Percentiles rank a stretch among this genome's conserved stretches.
Evolutionary conservation across 2,888 invertebrate genomes (phyloP).

Genomic region (Cephus pygmeus): DNA sequence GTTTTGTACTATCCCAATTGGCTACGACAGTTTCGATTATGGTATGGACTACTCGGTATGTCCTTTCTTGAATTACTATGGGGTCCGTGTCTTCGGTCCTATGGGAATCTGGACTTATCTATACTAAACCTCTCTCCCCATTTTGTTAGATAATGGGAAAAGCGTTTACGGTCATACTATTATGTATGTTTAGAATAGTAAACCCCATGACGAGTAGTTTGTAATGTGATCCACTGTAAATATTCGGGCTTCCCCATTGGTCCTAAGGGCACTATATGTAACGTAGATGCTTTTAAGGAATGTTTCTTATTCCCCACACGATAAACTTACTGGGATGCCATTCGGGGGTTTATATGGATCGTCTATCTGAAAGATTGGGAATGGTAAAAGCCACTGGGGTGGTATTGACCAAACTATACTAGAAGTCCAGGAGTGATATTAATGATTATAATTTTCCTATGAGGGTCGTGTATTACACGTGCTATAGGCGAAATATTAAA

Average conservation of each 20-base stretch:
- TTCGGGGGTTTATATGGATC: background rate
- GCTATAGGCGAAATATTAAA: background rate
- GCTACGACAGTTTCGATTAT: background rate
- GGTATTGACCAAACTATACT: background rate
- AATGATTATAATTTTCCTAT: background rate
- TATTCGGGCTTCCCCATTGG: background rate
- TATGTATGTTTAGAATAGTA: constrained; percentile 17
- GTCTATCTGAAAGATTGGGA: background rate
- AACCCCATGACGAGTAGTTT: background rate
- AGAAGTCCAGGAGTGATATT: background rate
- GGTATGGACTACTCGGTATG: background rate
- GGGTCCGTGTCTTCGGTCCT: background rate
- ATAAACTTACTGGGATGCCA: background rate
- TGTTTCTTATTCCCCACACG: background rate
- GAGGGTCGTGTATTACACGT: background rate
- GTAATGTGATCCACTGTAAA: background rate
- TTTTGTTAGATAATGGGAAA: constrained; percentile 25
- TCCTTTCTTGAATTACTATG: background rate
- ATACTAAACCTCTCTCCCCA: background rate
- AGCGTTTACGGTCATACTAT: constrained; percentile 32
- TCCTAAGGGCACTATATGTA: background rate
- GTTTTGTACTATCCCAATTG: background rate
- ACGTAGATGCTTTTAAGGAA: background rate
- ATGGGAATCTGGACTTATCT: background rate
- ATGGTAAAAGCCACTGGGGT: background rate